Evolutionary conservation across 2,888 invertebrate genomes (phyloP).

Genomic region (Campopleginae sp.): DNA sequence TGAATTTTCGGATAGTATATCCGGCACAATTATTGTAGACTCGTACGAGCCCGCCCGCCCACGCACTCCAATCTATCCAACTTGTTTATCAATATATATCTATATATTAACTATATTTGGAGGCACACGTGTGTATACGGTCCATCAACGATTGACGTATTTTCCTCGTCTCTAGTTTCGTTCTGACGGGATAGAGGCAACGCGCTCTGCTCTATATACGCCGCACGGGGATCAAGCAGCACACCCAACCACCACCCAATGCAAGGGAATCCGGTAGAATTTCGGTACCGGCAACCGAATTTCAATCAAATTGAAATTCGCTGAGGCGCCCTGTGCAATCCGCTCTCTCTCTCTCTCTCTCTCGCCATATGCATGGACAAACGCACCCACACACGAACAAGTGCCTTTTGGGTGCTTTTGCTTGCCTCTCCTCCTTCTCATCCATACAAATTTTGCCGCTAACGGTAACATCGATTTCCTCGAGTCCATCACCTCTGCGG

Average conservation of each 20-base stretch:
- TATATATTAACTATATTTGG: constrained; percentile 1
- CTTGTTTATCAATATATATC: constrained; percentile 25
- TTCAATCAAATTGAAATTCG: constrained; percentile 72
- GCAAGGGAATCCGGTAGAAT: constrained; percentile 67
- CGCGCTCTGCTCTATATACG: constrained; percentile 10
- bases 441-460: constrained; percentile 41
- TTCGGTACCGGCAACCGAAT: constrained; percentile 65
- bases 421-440: constrained; percentile 2
- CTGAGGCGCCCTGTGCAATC: constrained; percentile 59
- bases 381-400: not conserved
- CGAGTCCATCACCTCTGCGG: constrained; percentile 48
- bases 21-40: constrained; percentile 30
- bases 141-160: constrained; percentile 57
- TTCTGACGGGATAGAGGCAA: constrained; percentile 19
- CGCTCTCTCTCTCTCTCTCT: constrained; percentile 34
- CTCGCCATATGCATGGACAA: not conserved
- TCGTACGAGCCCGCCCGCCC: constrained; percentile 32
- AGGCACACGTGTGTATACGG: not conserved
- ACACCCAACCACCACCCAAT: constrained; percentile 41
- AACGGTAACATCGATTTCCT: constrained; percentile 64
- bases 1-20: constrained; percentile 12
- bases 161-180: constrained; percentile 41
- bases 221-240: constrained; percentile 58
- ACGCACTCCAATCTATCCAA: constrained; percentile 40
- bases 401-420: constrained; percentile 7